phyloP scores from a whole-genome alignment of 2,797 vertebrate species.

The Gorsachius magnificus region DNA sequence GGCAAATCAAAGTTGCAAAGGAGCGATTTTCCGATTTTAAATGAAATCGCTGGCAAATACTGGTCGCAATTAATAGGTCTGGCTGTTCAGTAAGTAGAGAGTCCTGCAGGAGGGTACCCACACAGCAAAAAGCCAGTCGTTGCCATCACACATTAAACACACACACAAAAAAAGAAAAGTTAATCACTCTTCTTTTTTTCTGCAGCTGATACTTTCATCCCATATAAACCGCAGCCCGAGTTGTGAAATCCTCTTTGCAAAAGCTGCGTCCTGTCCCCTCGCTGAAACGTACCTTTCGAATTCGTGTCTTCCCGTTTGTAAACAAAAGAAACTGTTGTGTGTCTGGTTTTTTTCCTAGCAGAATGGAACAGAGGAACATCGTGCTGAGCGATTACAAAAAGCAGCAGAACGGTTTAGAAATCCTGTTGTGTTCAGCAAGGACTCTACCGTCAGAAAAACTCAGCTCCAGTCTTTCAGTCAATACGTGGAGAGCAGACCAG shows the following conservation, averaged over 20 bases:
- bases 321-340: conserved; percentile 57
- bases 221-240: neutral
- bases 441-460: conserved; percentile 93
- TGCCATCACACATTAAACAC: neutral
- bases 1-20: conserved; percentile 47
- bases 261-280: conserved; percentile 38
- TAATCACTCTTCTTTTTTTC: neutral
- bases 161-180: neutral
- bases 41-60: neutral
- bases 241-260: neutral
- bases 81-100: neutral
- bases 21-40: conserved; percentile 14
- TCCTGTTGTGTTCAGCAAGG: conserved; percentile 95
- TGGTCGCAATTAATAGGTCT: neutral
- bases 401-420: conserved; percentile 89
- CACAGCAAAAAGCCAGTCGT: neutral
- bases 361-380: conserved; percentile 90
- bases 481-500: conserved; percentile 94
- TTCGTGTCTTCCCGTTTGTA: conserved; percentile 34
- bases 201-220: neutral
- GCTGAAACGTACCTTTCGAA: conserved; percentile 34
- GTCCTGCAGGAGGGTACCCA: conserved; percentile 32
- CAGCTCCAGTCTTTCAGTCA: conserved; percentile 99
- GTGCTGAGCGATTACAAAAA: conserved; percentile 87
- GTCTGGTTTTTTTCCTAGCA: conserved; percentile 71